These are phyloP conservation scores for Darevskia mixta DNA, from an alignment of 2,797 vertebrate species.

Conservation along the genomic window DNA sequence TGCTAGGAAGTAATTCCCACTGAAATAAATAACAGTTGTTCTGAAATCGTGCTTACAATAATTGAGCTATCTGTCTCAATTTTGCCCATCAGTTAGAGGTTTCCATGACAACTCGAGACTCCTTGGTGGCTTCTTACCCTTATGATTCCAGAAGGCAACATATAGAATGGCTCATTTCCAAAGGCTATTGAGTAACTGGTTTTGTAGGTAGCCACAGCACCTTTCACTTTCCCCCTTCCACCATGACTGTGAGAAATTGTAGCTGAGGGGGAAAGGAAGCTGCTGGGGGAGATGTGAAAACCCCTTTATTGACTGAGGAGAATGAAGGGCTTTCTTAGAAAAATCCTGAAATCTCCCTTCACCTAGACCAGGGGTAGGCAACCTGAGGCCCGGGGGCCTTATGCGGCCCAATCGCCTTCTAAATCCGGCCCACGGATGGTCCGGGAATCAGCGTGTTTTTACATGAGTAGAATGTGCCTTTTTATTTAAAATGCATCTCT, in stretches of 20 bases:
- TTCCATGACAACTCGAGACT: not conserved
- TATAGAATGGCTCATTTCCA: not conserved
- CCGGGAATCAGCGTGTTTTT: too few relatives aligned
- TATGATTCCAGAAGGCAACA: not conserved
- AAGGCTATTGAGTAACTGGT: not conserved
- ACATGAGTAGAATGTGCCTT: too few relatives aligned
- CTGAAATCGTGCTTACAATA: not conserved
- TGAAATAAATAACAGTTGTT: not conserved
- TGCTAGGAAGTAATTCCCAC: not conserved
- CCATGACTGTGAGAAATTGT: not conserved
- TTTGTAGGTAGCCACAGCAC: not conserved
- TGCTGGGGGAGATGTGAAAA: not conserved
- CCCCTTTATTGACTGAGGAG: not conserved
- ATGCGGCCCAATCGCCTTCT: too few relatives aligned
- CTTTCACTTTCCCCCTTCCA: not conserved
- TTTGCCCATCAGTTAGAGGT: not conserved
- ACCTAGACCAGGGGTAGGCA: not conserved
- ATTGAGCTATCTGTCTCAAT: not conserved
- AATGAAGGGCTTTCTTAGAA: not conserved
- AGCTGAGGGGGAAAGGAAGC: not conserved
- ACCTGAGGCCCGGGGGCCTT: too few relatives aligned
- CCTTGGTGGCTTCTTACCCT: not conserved
- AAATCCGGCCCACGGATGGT: too few relatives aligned
- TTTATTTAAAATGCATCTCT: too few relatives aligned
- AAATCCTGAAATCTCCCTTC: not conserved